Conservation (phyloP, 1,140 invertebrate genomes). For the Aradophagus sp. region DNA sequence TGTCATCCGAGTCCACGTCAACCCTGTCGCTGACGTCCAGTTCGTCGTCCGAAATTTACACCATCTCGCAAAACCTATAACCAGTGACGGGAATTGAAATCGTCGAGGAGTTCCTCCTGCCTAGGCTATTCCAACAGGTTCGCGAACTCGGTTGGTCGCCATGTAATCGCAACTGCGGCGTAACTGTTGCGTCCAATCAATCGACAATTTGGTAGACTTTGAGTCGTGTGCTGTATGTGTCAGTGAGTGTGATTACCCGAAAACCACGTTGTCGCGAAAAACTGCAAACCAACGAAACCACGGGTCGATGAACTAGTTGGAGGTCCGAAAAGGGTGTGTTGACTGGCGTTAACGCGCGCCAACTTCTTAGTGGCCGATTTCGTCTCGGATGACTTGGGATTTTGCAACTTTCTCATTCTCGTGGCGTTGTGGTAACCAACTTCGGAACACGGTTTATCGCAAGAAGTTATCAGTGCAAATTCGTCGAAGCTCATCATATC, state of each 20-base stretch:
- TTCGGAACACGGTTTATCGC: too few species aligned
- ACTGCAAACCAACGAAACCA: constrained; percentile 16
- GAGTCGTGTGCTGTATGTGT: constrained; percentile 1
- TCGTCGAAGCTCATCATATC: too few species aligned
- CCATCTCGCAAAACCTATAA: constrained; percentile 66
- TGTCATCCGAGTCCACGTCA: constrained; percentile 30
- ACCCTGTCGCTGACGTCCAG: constrained; percentile 19
- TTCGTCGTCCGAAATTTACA: constrained; percentile 62
- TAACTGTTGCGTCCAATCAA: constrained; percentile 9
- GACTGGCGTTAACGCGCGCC: too few species aligned
- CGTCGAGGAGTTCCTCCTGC: too few species aligned
- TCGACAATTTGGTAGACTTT: constrained; percentile 1
- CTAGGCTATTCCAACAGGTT: too few species aligned
- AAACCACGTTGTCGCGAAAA: constrained; percentile 10
- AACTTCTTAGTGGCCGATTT: not conserved
- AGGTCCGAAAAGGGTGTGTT: constrained; percentile 2
- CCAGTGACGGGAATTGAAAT: too few species aligned
- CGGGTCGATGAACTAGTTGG: constrained; percentile 6
- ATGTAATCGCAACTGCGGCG: too few species aligned
- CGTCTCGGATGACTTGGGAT: too few species aligned
- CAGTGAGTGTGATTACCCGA: constrained; percentile 2
- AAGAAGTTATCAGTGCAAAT: too few species aligned
- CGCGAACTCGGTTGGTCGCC: too few species aligned
- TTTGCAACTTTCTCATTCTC: too few species aligned
- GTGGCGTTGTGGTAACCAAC: too few species aligned